phyloP scores from a whole-genome alignment of 2,888 invertebrate species.

The Cheilosia variabilis region DNA sequence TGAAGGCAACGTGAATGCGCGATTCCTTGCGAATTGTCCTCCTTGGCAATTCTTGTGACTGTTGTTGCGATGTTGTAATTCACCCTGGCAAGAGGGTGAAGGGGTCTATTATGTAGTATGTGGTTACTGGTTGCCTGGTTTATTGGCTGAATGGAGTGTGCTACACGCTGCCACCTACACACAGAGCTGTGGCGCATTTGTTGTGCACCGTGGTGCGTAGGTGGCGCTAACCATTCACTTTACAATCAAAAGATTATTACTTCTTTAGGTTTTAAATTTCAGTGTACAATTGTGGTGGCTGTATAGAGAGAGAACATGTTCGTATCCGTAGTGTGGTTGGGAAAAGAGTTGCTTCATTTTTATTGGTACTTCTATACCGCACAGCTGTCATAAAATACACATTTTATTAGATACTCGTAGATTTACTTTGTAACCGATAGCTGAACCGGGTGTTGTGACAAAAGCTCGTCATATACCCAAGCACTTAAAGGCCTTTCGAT shows the following conservation, averaged over 20 bases:
- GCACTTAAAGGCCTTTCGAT: background rate
- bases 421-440: conserved; percentile 6
- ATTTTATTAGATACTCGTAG: conserved; percentile 2
- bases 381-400: conserved; percentile 12
- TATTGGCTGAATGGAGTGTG: conserved; percentile 68
- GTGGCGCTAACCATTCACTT: conserved; percentile 75
- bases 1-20: conserved; percentile 57
- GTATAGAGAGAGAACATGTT: background rate
- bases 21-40: conserved; percentile 55
- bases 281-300: conserved; percentile 11
- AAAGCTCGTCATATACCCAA: background rate
- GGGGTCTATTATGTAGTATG: conserved; percentile 49
- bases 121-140: conserved; percentile 44
- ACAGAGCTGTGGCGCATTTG: conserved; percentile 28
- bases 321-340: background rate
- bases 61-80: conserved; percentile 45
- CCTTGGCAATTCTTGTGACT: conserved; percentile 30
- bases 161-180: conserved; percentile 68
- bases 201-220: conserved; percentile 61
- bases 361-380: background rate
- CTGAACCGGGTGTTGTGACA: background rate
- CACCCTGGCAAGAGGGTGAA: conserved; percentile 55
- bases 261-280: conserved; percentile 33
- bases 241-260: conserved; percentile 61
- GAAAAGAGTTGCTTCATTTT: conserved; percentile 17